These are phyloP conservation scores for Illadopsis cleaveri DNA, from an alignment of 2,113 vertebrate species.

Conservation along the genomic window DNA sequence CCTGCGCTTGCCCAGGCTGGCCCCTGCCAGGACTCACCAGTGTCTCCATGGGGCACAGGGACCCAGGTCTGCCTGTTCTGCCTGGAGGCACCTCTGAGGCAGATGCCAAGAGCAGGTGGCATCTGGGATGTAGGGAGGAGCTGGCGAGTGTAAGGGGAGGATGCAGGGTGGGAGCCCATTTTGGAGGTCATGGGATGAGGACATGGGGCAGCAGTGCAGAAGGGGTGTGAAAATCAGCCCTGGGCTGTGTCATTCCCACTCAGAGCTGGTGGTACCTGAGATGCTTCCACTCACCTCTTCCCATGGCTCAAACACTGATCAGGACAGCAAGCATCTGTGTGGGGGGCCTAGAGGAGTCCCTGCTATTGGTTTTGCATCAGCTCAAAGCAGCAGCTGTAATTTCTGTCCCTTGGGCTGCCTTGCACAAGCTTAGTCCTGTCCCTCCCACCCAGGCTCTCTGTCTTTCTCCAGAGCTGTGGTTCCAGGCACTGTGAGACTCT, in stretches of 20 bases:
- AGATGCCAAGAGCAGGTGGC: background rate
- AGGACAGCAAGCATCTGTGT: background rate
- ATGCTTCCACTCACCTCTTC: background rate
- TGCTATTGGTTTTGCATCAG: background rate
- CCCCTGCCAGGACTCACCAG: background rate
- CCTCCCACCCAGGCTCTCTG: background rate
- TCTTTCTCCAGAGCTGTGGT: background rate
- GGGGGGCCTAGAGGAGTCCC: background rate
- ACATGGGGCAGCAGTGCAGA: rapidly evolving
- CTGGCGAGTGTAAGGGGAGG: background rate
- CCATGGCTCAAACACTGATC: background rate
- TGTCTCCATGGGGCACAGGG: background rate
- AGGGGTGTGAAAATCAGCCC: background rate
- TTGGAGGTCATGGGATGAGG: background rate
- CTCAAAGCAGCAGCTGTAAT: background rate
- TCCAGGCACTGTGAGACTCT: background rate
- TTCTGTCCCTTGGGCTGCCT: background rate
- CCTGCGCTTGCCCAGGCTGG: background rate
- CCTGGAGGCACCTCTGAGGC: background rate
- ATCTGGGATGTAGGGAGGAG: background rate
- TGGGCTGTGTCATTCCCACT: background rate
- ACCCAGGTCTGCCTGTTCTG: background rate
- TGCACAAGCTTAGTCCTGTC: background rate
- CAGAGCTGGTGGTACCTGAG: background rate
- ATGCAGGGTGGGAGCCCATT: background rate